Base-by-base conservation (phyloP, 2,113 vertebrate species). In the Archilochus colubris region DNA sequence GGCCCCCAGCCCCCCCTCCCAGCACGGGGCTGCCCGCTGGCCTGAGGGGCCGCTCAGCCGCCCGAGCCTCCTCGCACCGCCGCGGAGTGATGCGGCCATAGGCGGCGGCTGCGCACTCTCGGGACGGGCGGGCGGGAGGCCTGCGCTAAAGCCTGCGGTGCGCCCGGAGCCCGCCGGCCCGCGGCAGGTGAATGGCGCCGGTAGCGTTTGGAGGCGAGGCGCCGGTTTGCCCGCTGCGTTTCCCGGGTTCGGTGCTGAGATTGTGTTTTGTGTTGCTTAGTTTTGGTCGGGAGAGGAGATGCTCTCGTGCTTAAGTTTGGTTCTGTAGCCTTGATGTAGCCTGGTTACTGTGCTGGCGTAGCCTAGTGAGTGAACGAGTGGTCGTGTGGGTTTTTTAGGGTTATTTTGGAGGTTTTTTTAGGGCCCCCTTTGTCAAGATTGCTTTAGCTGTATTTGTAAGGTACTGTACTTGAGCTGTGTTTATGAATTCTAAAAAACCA, bases 401-500 rank as follows among this genome's bases (percentile, higher is more conserved):
- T 44, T 58, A 24, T 7, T 8, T 8, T 50, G 6, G 12, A 5
- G 3, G 17, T 9, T 2, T 14, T 50, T 6, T 54, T 46, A 11
- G 40, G 11, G 9, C 40, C 14, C 8, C 2, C 7, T 16, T 44
- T 14, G 9, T 12, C 64, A 50, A 33, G 3, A 2, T 24, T 40
- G 14, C 1, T 70, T 6, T 48, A 6, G 7, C 1, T 36, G 4
- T 50, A 0, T 38, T 5, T 9, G 7, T 40, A 21, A 27, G 14
- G 18, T 70, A 4, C 27, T 23, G 18, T 28, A 24, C 24, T 61
- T 53, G 12, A 25, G 5, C 4, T 46, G 0, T 40, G 2, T 40
- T 44, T 48, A 1, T 66, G 12, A 27, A 24, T 62, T 83, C 16
- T 36, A 40, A 28, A 48, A 58, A 3, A 1, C 2, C 12, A 38